Conservation (phyloP, 2,888 invertebrate species). For the Phyllotreta cruciferae region DNA sequence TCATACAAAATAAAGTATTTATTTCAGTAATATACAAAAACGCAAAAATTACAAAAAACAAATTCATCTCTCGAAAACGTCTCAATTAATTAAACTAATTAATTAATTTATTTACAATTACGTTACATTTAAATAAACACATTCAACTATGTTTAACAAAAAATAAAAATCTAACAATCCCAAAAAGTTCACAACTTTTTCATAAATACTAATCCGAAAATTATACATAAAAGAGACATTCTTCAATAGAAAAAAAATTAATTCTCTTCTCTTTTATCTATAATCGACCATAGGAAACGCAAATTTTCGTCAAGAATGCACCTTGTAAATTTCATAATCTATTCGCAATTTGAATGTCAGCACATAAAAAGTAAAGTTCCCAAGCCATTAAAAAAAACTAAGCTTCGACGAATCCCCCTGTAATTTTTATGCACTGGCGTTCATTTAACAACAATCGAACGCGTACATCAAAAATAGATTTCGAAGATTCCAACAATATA, state of each 20-base stretch:
- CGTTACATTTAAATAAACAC: too few species aligned
- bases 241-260: constrained; percentile 27
- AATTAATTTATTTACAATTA: too few species aligned
- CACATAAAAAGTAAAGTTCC: constrained; percentile 11
- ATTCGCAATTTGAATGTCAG: constrained; percentile 13
- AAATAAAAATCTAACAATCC: constrained; percentile 37
- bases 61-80: constrained; percentile 24
- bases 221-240: too few species aligned
- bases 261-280: constrained; percentile 16
- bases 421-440: too few species aligned
- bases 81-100: constrained; percentile 32
- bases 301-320: constrained; percentile 48
- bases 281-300: background rate
- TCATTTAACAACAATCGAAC: too few species aligned
- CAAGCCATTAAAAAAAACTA: constrained; percentile 8
- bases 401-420: too few species aligned
- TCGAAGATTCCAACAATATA: constrained; percentile 35
- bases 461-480: constrained; percentile 6
- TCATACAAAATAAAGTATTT: too few species aligned
- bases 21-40: too few species aligned
- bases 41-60: constrained; percentile 17
- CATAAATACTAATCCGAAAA: too few species aligned
- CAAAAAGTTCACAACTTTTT: background rate
- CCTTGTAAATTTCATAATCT: constrained; percentile 38
- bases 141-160: constrained; percentile 36